Conservation (phyloP, 2,113 vertebrate species). For the Balaenoptera acutorostrata region DNA sequence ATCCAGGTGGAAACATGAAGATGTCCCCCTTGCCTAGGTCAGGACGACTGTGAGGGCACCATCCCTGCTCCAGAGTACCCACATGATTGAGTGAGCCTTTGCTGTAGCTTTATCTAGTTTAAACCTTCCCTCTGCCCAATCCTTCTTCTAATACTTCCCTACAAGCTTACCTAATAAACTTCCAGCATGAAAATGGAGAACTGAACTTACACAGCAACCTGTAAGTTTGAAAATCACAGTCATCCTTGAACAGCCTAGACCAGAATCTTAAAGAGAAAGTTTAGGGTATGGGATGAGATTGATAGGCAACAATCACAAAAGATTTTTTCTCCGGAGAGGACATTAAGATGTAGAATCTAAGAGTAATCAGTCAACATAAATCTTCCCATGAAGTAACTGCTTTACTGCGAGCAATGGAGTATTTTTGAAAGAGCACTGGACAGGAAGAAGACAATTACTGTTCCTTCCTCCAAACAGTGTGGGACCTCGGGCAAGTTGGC, state of each 20-base stretch:
- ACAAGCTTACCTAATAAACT: background rate
- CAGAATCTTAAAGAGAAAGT: background rate
- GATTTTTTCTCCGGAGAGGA: background rate
- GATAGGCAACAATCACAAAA: background rate
- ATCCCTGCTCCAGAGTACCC: background rate
- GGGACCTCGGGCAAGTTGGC: background rate
- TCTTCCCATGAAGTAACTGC: background rate
- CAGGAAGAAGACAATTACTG: background rate
- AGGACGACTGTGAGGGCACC: background rate
- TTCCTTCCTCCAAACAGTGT: background rate
- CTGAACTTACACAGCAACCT: background rate
- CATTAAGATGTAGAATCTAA: background rate
- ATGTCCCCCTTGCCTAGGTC: background rate
- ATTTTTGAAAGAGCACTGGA: background rate
- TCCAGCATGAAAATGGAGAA: background rate
- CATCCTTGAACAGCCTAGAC: background rate
- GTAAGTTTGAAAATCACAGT: background rate
- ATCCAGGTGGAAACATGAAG: background rate
- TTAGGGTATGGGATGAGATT: background rate
- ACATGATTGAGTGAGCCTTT: background rate
- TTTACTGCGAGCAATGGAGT: background rate
- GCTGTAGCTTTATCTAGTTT: background rate
- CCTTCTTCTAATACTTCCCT: background rate
- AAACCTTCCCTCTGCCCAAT: background rate
- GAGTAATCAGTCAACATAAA: background rate